These are phyloP conservation scores for Lepilemur ruficaudatus DNA, from an alignment of 2,797 vertebrate species.

Conservation along the genomic window DNA sequence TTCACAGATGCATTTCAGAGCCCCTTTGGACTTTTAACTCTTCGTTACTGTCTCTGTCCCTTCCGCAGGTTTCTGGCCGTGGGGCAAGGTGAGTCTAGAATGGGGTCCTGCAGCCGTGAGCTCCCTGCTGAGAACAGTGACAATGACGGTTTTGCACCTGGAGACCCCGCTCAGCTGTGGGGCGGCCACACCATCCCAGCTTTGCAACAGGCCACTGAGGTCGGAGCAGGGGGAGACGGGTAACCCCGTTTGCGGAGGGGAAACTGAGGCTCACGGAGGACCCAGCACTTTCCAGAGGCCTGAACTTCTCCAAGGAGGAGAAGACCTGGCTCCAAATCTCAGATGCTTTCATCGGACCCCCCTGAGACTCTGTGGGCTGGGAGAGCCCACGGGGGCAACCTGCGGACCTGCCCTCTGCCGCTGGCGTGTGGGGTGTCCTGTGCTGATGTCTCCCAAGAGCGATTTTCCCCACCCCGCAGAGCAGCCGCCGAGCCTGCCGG, in stretches of 20 bases:
- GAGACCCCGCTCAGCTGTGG: too few relatives aligned
- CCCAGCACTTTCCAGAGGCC: not conserved
- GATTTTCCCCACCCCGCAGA: not conserved
- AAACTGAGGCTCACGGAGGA: not conserved
- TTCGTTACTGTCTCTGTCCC: not conserved
- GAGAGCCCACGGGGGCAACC: rapidly evolving
- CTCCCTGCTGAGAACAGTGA: not conserved
- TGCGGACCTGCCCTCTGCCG: not conserved
- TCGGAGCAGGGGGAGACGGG: rapidly evolving
- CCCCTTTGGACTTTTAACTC: not conserved
- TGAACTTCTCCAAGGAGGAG: not conserved
- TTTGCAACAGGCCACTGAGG: not conserved
- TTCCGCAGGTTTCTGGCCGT: not conserved
- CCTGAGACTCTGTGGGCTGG: not conserved
- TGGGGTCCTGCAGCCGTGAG: not conserved
- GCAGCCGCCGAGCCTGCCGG: not conserved
- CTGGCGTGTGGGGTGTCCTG: too few relatives aligned
- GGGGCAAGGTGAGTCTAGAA: not conserved
- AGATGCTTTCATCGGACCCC: not conserved
- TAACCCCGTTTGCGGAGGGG: not conserved
- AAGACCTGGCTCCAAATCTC: not conserved
- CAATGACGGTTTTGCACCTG: not conserved
- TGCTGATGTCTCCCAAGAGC: rapidly evolving
- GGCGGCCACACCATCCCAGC: rapidly evolving
- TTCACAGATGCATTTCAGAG: not conserved